A percentile compares a stretch with the other conserved stretches of the same genome.
phyloP scores from a whole-genome alignment of 2,888 invertebrate species.

The Hylaea fasciaria region DNA sequence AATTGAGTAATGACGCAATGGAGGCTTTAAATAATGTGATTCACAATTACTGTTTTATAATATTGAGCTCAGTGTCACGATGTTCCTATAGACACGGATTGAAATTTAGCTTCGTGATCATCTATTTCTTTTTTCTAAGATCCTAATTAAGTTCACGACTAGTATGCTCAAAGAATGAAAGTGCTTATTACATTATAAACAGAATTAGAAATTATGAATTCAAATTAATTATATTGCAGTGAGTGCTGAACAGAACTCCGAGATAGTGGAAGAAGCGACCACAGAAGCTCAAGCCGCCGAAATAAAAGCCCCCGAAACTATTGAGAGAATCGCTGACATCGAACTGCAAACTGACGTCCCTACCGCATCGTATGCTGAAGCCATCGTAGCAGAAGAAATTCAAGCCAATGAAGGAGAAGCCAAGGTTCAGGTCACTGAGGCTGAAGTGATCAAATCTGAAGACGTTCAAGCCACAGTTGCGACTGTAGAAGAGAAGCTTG shows the following conservation, averaged over 20 bases:
- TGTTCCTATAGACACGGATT: too few species aligned
- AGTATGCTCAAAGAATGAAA: too few species aligned
- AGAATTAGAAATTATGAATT: too few species aligned
- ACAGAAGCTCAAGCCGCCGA: conserved; percentile 35
- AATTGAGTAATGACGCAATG: too few species aligned
- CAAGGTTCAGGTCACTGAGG: background rate
- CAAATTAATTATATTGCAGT: conserved; percentile 35
- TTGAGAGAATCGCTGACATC: conserved; percentile 24
- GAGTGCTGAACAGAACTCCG: conserved; percentile 37
- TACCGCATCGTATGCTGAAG: conserved; percentile 25
- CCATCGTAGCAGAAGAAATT: conserved; percentile 1
- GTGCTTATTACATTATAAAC: too few species aligned
- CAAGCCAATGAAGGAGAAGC: background rate
- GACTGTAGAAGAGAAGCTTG: conserved; percentile 33
- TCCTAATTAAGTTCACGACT: too few species aligned
- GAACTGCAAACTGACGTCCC: conserved; percentile 26
- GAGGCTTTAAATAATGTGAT: too few species aligned
- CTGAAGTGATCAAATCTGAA: conserved; percentile 16
- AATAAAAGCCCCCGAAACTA: conserved; percentile 31
- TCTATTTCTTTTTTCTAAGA: too few species aligned
- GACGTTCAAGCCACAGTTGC: conserved; percentile 32
- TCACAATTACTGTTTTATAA: too few species aligned
- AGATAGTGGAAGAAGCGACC: conserved; percentile 35
- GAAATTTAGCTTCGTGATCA: too few species aligned
- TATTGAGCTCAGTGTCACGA: too few species aligned